Percentiles rank a stretch among this genome's conserved stretches.
Evolutionary conservation across 2,797 vertebrate species (phyloP).

Genomic region (Neoniphon sammara): DNA sequence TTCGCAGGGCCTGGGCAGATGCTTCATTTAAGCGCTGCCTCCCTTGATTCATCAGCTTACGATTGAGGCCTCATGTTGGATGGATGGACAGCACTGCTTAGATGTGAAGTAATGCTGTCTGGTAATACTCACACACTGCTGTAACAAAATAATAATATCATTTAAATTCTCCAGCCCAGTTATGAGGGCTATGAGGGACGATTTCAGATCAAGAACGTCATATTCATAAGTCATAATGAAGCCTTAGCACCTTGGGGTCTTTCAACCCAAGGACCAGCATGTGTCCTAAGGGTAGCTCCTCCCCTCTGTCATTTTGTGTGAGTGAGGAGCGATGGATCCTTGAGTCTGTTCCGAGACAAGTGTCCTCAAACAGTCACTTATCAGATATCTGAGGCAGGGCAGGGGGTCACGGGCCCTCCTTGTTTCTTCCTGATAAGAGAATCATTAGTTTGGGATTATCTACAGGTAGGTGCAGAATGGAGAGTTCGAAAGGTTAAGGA

Average conservation of each 20-base stretch:
- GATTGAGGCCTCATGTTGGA: constrained; percentile 27
- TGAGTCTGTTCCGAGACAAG: constrained; percentile 66
- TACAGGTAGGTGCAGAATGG: constrained; percentile 66
- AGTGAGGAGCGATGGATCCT: constrained; percentile 51
- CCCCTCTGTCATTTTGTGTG: constrained; percentile 21
- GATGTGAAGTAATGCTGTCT: neutral
- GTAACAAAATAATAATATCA: neutral
- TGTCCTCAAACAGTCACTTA: constrained; percentile 74
- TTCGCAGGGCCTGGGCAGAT: constrained; percentile 53
- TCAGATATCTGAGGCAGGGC: constrained; percentile 65
- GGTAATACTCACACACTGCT: neutral
- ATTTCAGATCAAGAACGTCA: neutral
- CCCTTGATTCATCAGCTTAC: constrained; percentile 30
- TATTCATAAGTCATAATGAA: constrained; percentile 4
- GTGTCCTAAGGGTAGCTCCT: constrained; percentile 12
- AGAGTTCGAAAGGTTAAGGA: constrained; percentile 72
- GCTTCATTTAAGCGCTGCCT: constrained; percentile 53
- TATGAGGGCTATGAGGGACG: neutral
- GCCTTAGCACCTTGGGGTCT: neutral
- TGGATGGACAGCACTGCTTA: constrained; percentile 15
- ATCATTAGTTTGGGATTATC: constrained; percentile 72
- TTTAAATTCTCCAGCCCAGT: neutral
- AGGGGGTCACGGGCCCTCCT: constrained; percentile 60
- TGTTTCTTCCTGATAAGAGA: constrained; percentile 73
- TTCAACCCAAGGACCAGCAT: constrained; percentile 8